Conservation (phyloP, 2,888 invertebrate genomes). For the Luperina testacea region DNA sequence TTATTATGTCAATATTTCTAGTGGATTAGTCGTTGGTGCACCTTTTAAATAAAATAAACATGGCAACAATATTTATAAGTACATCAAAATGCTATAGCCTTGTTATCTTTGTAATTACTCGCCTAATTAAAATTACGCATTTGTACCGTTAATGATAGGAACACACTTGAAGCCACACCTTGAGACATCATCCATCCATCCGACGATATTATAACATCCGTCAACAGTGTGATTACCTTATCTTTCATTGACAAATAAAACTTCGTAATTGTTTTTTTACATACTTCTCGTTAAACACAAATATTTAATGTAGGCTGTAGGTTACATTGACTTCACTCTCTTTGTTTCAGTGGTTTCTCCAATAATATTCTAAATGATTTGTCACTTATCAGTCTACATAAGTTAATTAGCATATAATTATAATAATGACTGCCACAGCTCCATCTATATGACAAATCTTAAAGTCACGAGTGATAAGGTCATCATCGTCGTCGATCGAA, state of each 20-base stretch:
- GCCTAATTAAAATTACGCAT: conserved; percentile 19
- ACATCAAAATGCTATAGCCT: not conserved
- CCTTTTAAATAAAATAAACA: too few species aligned
- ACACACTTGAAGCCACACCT: conserved; percentile 53
- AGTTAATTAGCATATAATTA: not conserved
- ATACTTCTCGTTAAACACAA: conserved; percentile 31
- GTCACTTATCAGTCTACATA: not conserved
- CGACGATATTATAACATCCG: conserved; percentile 35
- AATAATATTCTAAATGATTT: not conserved
- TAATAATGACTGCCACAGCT: conserved; percentile 5
- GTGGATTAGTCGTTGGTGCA: too few species aligned
- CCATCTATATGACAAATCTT: not conserved
- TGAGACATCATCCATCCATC: conserved; percentile 37
- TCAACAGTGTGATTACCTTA: conserved; percentile 46
- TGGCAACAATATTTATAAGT: too few species aligned
- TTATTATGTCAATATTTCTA: too few species aligned
- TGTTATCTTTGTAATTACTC: not conserved
- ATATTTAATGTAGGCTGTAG: conserved; percentile 25
- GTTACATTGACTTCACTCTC: conserved; percentile 35
- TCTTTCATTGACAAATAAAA: conserved; percentile 30
- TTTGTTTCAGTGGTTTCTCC: conserved; percentile 11
- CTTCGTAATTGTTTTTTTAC: conserved; percentile 30
- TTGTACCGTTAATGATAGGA: conserved; percentile 20
- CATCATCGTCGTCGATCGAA: too few species aligned
- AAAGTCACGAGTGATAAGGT: not conserved